A percentile compares a stretch with the other conserved stretches of the same genome.
These are phyloP conservation scores for Numenius phaeopus DNA, from an alignment of 2,797 vertebrate genomes.

Conservation along the genomic window DNA sequence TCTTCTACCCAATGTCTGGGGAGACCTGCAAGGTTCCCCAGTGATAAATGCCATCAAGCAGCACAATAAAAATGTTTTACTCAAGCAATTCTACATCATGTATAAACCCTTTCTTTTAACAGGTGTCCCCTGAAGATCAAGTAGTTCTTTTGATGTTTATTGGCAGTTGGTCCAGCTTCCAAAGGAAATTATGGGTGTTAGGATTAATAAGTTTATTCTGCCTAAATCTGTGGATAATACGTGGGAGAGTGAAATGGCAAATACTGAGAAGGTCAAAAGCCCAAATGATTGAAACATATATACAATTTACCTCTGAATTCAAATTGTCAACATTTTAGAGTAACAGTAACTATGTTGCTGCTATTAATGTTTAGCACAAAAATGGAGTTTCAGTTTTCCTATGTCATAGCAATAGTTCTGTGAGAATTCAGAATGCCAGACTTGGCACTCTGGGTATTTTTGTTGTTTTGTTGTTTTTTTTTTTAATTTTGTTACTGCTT, in stretches of 20 bases:
- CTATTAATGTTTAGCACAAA: conserved; percentile 61
- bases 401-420: background rate
- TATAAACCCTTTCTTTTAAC: background rate
- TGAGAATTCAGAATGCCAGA: background rate
- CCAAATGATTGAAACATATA: background rate
- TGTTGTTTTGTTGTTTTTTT: background rate
- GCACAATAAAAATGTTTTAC: conserved; percentile 8
- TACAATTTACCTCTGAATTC: conserved; percentile 33
- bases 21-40: background rate
- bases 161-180: background rate
- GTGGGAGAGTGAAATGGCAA: conserved; percentile 42
- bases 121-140: conserved; percentile 17
- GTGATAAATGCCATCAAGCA: background rate
- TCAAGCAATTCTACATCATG: background rate
- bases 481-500: background rate
- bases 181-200: conserved; percentile 54
- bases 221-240: conserved; percentile 46
- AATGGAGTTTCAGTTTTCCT: conserved; percentile 3
- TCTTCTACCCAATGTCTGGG: background rate
- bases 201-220: conserved; percentile 60
- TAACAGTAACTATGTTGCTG: background rate
- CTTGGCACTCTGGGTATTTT: background rate
- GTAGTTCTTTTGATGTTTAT: conserved; percentile 50
- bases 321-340: conserved; percentile 23
- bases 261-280: conserved; percentile 5